Percentiles rank a stretch among this genome's conserved stretches.
Evolutionary conservation across 1,140 invertebrate genomes (phyloP).

Genomic region (Acromyrmex heyeri): DNA sequence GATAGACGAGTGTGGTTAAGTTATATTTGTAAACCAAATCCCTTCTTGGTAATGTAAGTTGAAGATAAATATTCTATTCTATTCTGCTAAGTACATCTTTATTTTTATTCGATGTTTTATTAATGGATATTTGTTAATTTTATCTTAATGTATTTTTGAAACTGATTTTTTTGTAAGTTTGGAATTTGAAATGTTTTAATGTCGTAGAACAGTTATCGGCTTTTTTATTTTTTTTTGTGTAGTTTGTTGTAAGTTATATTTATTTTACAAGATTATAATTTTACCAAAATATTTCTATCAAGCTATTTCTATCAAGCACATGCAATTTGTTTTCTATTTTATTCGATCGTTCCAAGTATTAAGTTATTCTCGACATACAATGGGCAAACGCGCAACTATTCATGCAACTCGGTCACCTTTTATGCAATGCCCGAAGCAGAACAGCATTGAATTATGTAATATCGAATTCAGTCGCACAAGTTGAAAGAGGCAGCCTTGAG

Average conservation of each 20-base stretch:
- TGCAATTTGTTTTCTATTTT: background rate
- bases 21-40: no score
- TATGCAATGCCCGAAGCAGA: constrained; percentile 53
- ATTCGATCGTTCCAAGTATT: background rate
- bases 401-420: constrained; percentile 63
- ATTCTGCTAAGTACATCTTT: background rate
- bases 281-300: background rate
- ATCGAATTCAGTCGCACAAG: constrained; percentile 32
- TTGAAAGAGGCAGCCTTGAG: constrained; percentile 26
- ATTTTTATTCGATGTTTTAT: background rate
- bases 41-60: no score
- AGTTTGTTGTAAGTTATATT: background rate
- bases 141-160: background rate
- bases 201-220: background rate
- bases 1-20: no score
- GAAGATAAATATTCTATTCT: no score
- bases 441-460: constrained; percentile 62
- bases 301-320: background rate
- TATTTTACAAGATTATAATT: background rate
- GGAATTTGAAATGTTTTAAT: background rate
- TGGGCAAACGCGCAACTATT: constrained; percentile 44
- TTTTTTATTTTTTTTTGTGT: background rate
- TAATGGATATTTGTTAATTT: background rate
- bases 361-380: constrained; percentile 15
- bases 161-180: background rate